Evolutionary conservation across 1,140 invertebrate genomes (phyloP).

Genomic region (Saccostrea echinata): DNA sequence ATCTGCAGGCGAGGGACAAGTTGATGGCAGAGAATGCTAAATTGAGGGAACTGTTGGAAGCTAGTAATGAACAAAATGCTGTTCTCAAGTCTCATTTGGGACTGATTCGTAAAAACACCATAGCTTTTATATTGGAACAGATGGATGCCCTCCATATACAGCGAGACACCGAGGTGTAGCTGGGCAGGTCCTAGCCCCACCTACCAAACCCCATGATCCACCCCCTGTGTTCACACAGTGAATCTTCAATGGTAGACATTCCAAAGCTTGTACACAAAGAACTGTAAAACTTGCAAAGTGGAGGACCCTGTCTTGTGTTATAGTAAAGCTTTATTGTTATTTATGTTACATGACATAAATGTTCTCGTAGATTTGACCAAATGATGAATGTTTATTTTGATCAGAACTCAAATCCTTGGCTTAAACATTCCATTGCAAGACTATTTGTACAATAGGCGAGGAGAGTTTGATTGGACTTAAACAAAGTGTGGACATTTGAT

Average conservation of each 20-base stretch:
- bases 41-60: conserved; percentile 70
- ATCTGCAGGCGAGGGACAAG: conserved; percentile 75
- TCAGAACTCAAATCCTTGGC: conserved; percentile 13
- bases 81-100: conserved; percentile 76
- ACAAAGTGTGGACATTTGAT: conserved; percentile 15
- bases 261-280: conserved; percentile 17
- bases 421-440: conserved; percentile 19
- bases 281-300: neutral
- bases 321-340: conserved; percentile 21
- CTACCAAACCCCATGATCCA: conserved; percentile 13
- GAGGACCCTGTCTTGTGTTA: neutral
- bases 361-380: conserved; percentile 12
- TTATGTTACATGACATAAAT: conserved; percentile 4
- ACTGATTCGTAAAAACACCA: conserved; percentile 77
- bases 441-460: neutral
- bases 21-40: conserved; percentile 74
- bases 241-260: conserved; percentile 26
- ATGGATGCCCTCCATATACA: conserved; percentile 80
- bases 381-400: neutral
- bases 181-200: conserved; percentile 2
- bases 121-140: conserved; percentile 79
- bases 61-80: conserved; percentile 73
- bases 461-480: conserved; percentile 11
- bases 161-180: conserved; percentile 77
- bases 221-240: conserved; percentile 37